phyloP scores from a whole-genome alignment of 2,888 invertebrate genomes.

The Sphinx pinastri region DNA sequence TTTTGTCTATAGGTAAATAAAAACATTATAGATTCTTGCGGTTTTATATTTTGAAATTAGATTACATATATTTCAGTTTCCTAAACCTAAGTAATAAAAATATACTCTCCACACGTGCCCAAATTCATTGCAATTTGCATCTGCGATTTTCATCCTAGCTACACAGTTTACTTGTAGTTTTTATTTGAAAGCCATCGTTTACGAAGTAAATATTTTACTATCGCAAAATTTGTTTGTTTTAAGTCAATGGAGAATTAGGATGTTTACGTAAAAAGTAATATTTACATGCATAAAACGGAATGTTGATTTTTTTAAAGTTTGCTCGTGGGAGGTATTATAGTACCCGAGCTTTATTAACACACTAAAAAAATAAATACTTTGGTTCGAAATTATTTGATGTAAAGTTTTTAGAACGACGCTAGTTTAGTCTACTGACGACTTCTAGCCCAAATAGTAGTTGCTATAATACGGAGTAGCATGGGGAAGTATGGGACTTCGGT shows the following conservation, averaged over 20 bases:
- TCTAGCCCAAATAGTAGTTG: too few relatives aligned
- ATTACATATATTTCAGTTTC: too few relatives aligned
- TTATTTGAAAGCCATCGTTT: slow-evolving; percentile 13
- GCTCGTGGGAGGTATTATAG: not conserved
- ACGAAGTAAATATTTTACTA: slow-evolving; percentile 6
- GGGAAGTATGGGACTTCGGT: too few relatives aligned
- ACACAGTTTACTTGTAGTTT: slow-evolving; percentile 1
- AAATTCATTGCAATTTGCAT: too few relatives aligned
- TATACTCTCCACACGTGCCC: too few relatives aligned
- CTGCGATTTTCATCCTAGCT: too few relatives aligned
- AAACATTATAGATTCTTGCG: too few relatives aligned
- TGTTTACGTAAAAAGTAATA: slow-evolving; percentile 13
- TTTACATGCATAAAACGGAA: slow-evolving; percentile 17
- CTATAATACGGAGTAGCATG: too few relatives aligned
- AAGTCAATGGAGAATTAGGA: slow-evolving; percentile 10
- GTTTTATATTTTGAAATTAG: too few relatives aligned
- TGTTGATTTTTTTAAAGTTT: slow-evolving; percentile 9
- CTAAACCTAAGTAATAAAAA: too few relatives aligned
- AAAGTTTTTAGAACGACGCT: not conserved
- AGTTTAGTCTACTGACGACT: too few relatives aligned
- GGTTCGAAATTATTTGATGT: not conserved
- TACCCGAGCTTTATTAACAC: not conserved
- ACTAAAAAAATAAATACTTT: not conserved
- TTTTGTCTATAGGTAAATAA: too few relatives aligned
- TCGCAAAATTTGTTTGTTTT: slow-evolving; percentile 19